Evolutionary conservation across 2,113 vertebrate species (phyloP).

Genomic region (Copsychus sechellarum): DNA sequence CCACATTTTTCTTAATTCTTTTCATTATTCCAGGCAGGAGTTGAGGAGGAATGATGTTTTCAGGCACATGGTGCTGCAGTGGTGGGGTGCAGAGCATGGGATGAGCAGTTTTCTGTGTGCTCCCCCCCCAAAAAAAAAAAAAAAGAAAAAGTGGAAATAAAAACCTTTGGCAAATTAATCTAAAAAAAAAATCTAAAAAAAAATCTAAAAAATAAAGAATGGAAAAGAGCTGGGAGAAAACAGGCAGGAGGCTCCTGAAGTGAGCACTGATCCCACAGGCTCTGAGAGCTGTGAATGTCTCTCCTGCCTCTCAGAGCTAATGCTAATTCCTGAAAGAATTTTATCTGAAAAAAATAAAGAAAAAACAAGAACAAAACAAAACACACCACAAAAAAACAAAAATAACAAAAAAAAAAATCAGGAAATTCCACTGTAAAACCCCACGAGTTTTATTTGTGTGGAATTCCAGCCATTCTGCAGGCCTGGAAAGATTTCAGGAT

Average conservation of each 20-base stretch:
- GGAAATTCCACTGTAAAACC: not conserved
- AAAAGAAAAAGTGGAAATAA: not conserved
- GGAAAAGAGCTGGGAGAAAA: not conserved
- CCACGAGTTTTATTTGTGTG: not conserved
- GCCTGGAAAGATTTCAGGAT: not conserved
- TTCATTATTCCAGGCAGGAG: not conserved
- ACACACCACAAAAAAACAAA: too few relatives aligned
- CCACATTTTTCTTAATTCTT: not conserved
- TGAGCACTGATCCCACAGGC: not conserved
- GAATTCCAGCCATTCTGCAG: not conserved
- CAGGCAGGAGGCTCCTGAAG: not conserved
- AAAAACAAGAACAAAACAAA: not conserved
- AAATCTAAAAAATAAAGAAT: too few relatives aligned
- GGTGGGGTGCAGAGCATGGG: not conserved
- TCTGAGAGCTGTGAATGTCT: not conserved
- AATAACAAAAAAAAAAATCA: not conserved
- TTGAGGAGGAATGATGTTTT: not conserved
- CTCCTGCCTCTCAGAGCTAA: not conserved
- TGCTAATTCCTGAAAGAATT: not conserved
- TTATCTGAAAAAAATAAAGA: not conserved
- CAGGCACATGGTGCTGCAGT: not conserved
- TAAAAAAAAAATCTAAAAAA: too few relatives aligned
- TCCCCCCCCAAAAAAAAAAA: too few relatives aligned
- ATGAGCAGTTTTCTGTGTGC: rapidly evolving
- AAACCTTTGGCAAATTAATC: not conserved